Base-by-base conservation (phyloP, 2,888 invertebrate species). In the Mesochorus sp. region DNA sequence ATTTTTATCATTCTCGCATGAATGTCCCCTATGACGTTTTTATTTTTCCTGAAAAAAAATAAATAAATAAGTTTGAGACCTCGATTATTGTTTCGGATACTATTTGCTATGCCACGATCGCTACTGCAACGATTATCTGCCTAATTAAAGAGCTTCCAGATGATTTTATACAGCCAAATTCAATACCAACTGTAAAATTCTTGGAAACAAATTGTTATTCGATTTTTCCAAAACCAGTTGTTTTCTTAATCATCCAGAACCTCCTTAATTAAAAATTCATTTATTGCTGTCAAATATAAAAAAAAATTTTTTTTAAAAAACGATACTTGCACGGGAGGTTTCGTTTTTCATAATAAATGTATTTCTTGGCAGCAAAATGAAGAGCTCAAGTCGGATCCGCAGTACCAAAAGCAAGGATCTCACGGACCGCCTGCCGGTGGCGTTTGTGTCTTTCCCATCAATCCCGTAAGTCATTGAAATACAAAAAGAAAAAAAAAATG, bases 371-470 rank as follows among this genome's bases (percentile, higher is more conserved):
- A 92, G 72, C 93, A 95, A 95, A 94, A 93, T 91, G 95, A 95
- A 92, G 95, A 95, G 89, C 94, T 95, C 87, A 92, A 95, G 91
- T 94, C 95, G 89, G 95, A 95, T 89, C 94, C 94, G 92, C 94
- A 94, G 88, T 95, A 94, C 90, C 94, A 94, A 81, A 95, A 95
- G 83, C 91, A 91, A 83, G 91, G 91, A 82, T 88, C 89, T 70
- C 92, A 91, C 84, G 91, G 91, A 71, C 91, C 91, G 79, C 91
- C 91, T 81, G 90, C 91, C 78, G 92, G 92, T 80, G 92, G 92
- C 81, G 92, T 92, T 81, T 89, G 92, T 84, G 92, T 92, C 83
- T 93, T 91, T 85, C 92, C 92, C 80, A 91, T 91, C 79, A 86
- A 87, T 82, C 86, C 90, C 84, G 91, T 91, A 88, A 91, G 91